Evolutionary conservation across 1,140 invertebrate species (phyloP).

Genomic region (Zaprionus nigranus): DNA sequence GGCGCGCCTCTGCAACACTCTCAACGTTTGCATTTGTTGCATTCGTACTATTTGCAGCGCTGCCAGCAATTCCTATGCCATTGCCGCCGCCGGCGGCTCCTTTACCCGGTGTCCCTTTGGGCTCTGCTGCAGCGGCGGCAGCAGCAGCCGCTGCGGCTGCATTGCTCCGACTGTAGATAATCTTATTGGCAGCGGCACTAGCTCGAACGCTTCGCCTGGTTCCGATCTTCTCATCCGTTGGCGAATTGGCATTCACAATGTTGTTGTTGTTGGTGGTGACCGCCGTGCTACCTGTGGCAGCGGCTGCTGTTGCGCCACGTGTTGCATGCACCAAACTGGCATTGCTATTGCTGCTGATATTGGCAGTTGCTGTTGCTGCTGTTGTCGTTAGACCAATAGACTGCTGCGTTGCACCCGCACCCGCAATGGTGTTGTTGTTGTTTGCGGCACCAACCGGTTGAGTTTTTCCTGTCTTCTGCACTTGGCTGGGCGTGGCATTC

Average conservation of each 20-base stretch:
- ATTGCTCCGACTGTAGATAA: conserved; percentile 72
- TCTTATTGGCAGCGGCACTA: conserved; percentile 80
- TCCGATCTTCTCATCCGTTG: conserved; percentile 81
- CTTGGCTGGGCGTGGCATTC: conserved; percentile 21
- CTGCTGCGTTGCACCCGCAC: conserved; percentile 14
- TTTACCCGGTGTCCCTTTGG: conserved; percentile 54
- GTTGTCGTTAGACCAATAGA: conserved; percentile 10
- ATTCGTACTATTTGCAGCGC: conserved; percentile 31
- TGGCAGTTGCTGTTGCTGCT: conserved; percentile 38
- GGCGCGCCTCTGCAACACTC: conserved; percentile 80
- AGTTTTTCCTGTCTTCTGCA: conserved; percentile 45
- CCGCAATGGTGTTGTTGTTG: conserved; percentile 7
- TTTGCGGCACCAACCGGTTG: conserved; percentile 27
- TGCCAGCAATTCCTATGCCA: conserved; percentile 10
- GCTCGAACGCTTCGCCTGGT: conserved; percentile 75
- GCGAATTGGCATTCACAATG: conserved; percentile 60
- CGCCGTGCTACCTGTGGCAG: conserved; percentile 39
- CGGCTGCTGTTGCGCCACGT: conserved; percentile 69
- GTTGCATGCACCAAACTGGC: conserved; percentile 66
- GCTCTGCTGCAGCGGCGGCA: conserved; percentile 57
- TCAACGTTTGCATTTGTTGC: conserved; percentile 48
- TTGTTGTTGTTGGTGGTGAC: conserved; percentile 53
- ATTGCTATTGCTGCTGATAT: conserved; percentile 14
- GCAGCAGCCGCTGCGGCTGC: conserved; percentile 61
- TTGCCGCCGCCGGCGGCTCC: conserved; percentile 5